A percentile compares a stretch with the other conserved stretches of the same genome.
phyloP scores from a whole-genome alignment of 2,888 invertebrate species.

The Lumbricus terrestris region DNA sequence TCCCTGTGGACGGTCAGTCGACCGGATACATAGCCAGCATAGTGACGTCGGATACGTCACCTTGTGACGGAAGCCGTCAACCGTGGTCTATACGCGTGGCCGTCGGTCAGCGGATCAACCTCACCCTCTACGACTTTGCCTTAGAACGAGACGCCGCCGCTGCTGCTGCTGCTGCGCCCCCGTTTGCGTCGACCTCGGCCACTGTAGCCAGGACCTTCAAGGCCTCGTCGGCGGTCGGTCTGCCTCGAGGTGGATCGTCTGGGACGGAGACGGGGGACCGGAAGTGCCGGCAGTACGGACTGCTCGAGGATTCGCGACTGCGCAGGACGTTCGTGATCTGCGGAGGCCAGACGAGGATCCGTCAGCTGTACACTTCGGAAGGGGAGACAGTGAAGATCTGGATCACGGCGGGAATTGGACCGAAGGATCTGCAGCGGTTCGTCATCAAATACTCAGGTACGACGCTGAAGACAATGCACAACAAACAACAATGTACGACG shows the following conservation, averaged over 20 bases:
- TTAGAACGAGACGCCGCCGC: conserved; percentile 7
- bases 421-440: background rate
- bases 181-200: background rate
- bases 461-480: background rate
- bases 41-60: background rate
- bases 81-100: conserved; percentile 11
- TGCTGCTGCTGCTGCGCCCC: no score
- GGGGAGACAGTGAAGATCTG: background rate
- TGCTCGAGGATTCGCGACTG: background rate
- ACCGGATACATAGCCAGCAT: conserved; percentile 13
- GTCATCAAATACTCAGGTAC: conserved; percentile 8
- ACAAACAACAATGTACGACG: background rate
- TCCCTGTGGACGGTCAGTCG: background rate
- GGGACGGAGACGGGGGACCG: background rate
- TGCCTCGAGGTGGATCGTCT: background rate
- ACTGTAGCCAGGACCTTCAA: background rate
- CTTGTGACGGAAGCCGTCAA: background rate
- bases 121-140: conserved; percentile 22
- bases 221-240: background rate
- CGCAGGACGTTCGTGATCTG: conserved; percentile 9
- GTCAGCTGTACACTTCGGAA: background rate
- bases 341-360: background rate
- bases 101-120: conserved; percentile 21
- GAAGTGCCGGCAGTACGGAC: conserved; percentile 6
- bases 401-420: background rate